These are phyloP conservation scores for Vipera ursinii DNA, from an alignment of 2,797 vertebrate genomes.

Conservation along the genomic window DNA sequence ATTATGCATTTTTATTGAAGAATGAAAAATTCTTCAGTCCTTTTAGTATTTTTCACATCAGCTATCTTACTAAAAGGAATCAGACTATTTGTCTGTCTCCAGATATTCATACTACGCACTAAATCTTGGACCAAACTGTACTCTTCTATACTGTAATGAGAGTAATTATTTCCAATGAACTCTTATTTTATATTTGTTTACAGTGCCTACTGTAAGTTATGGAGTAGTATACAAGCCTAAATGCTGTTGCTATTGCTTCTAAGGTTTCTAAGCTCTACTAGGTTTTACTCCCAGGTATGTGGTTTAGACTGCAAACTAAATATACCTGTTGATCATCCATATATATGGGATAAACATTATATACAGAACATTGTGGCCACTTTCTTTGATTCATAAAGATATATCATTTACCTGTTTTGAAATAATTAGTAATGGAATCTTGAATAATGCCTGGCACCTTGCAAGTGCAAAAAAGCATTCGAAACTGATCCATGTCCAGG, in stretches of 20 bases:
- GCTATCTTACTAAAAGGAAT: not conserved
- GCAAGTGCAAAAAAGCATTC: constrained; percentile 90
- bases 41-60: not conserved
- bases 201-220: not conserved
- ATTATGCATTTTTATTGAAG: not conserved
- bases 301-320: not conserved
- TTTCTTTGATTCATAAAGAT: not conserved
- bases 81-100: not conserved
- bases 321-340: not conserved
- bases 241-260: not conserved
- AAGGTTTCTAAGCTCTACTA: not conserved
- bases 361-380: not conserved
- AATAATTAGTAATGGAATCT: constrained; percentile 84
- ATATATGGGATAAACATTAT: not conserved
- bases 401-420: constrained; percentile 85
- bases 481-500: constrained; percentile 93
- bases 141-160: too few species aligned
- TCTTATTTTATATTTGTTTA: not conserved
- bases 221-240: not conserved
- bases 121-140: not conserved
- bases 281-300: not conserved
- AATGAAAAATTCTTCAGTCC: not conserved
- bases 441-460: constrained; percentile 88
- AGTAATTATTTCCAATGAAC: not conserved
- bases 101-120: not conserved